Evolutionary conservation across 92 coral and sea anemone genomes (phyloP).

Genomic region (Palythoa grandis): DNA sequence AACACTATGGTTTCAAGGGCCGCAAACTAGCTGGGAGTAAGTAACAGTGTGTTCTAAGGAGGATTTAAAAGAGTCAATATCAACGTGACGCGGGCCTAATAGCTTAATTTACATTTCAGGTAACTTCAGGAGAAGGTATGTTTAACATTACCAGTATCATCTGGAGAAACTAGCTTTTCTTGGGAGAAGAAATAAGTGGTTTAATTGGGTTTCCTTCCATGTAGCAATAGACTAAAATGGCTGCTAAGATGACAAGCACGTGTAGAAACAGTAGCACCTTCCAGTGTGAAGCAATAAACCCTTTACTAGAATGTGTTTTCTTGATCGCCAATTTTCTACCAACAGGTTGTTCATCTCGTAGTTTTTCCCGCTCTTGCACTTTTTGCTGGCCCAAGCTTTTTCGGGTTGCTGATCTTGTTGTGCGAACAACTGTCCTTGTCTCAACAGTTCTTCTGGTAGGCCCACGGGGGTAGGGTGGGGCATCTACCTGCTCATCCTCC

Average conservation of each 20-base stretch:
- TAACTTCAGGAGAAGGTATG: too few species aligned
- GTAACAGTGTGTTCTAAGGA: too few species aligned
- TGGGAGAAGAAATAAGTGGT: slow-evolving; percentile 34
- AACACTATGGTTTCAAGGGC: too few species aligned
- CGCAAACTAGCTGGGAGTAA: too few species aligned
- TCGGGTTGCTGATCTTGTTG: slow-evolving; percentile 9
- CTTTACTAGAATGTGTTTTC: background rate
- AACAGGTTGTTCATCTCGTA: background rate
- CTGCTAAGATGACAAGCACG: slow-evolving; percentile 46
- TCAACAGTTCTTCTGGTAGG: slow-evolving; percentile 14
- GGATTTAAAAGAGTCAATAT: too few species aligned
- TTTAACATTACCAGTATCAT: too few species aligned
- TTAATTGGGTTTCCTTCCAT: slow-evolving; percentile 62
- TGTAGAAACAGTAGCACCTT: slow-evolving; percentile 62
- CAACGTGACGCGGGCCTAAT: too few species aligned
- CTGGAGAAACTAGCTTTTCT: background rate
- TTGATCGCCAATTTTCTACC: background rate
- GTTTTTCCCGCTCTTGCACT: background rate
- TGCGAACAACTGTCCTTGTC: slow-evolving; percentile 18
- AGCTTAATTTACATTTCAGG: too few species aligned
- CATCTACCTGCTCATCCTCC: slow-evolving; percentile 33
- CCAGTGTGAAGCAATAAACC: slow-evolving; percentile 41
- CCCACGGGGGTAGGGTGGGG: slow-evolving; percentile 21
- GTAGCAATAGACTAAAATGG: slow-evolving; percentile 59
- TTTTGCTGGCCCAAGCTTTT: background rate